Percentiles rank a stretch among this genome's conserved stretches.
These are phyloP conservation scores for Athrips mouffetella DNA, from an alignment of 2,888 invertebrate genomes.

Conservation along the genomic window DNA sequence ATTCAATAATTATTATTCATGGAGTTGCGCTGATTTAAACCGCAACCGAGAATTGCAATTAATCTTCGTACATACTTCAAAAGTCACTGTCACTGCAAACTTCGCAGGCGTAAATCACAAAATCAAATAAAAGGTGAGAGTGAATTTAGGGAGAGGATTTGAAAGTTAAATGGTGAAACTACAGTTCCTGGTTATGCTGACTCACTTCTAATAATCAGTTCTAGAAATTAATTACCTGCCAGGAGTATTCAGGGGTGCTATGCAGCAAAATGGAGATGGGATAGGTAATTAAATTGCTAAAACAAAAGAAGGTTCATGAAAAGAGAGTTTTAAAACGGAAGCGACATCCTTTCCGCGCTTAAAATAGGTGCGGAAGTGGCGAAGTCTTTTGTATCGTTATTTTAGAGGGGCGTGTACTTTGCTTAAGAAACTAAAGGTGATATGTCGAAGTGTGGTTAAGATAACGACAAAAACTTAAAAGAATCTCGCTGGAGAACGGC, in stretches of 20 bases:
- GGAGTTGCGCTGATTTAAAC: slow-evolving; percentile 14
- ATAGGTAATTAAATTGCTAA: slow-evolving; percentile 11
- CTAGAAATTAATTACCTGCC: slow-evolving; percentile 23
- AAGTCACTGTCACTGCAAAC: slow-evolving; percentile 21
- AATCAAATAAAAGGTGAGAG: slow-evolving; percentile 27
- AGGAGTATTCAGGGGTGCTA: not conserved
- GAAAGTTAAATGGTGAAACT: slow-evolving; percentile 30
- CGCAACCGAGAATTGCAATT: slow-evolving; percentile 20
- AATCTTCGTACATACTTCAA: slow-evolving; percentile 23
- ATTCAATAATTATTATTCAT: slow-evolving; percentile 19
- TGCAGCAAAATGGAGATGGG: slow-evolving; percentile 1
- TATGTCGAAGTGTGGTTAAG: slow-evolving; percentile 2
- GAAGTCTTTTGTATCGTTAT: slow-evolving; percentile 1
- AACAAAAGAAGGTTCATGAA: slow-evolving; percentile 13
- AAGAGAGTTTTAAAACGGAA: slow-evolving; percentile 8
- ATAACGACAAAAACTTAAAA: slow-evolving; percentile 15
- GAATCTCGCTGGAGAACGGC: slow-evolving; percentile 29
- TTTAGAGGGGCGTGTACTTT: not conserved
- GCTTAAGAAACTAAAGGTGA: not conserved
- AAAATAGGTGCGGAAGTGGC: slow-evolving; percentile 7
- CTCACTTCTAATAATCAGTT: slow-evolving; percentile 27
- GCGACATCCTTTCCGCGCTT: not conserved
- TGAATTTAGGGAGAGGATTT: slow-evolving; percentile 18
- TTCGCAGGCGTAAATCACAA: slow-evolving; percentile 26
- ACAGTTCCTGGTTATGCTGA: slow-evolving; percentile 28